Conservation (phyloP, 1,140 invertebrate genomes). For the Sycobia sp. region DNA sequence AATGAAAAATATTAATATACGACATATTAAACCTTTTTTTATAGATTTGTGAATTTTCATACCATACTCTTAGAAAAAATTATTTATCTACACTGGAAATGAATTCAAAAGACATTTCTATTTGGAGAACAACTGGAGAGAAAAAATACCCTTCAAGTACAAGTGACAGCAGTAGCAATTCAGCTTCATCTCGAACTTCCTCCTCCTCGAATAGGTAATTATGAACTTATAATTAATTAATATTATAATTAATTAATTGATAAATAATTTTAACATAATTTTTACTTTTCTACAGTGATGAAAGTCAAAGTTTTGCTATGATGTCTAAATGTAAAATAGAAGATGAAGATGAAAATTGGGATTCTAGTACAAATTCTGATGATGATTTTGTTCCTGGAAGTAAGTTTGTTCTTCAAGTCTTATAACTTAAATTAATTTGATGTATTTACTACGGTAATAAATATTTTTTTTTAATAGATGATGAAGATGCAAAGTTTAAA, state of each 20-base stretch:
- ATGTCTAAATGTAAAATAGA: too few species aligned
- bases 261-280: too few species aligned
- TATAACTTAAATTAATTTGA: not conserved
- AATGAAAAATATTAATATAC: too few species aligned
- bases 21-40: not conserved
- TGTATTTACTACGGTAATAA: not conserved
- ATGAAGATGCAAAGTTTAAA: not conserved
- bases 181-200: not conserved
- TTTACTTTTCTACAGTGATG: constrained; percentile 6
- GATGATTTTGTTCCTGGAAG: constrained; percentile 22
- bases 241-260: too few species aligned
- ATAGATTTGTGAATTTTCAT: constrained; percentile 12
- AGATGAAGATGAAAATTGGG: constrained; percentile 28
- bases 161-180: not conserved
- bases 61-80: not conserved
- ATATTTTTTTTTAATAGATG: not conserved
- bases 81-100: not conserved
- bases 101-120: not conserved
- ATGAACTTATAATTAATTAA: too few species aligned
- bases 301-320: too few species aligned
- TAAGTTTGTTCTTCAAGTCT: constrained; percentile 1
- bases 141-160: not conserved
- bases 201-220: too few species aligned
- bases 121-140: not conserved
- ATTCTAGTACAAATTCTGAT: constrained; percentile 6